Evolutionary conservation across 2,888 invertebrate species (phyloP).

Genomic region (Ellobium chinense): DNA sequence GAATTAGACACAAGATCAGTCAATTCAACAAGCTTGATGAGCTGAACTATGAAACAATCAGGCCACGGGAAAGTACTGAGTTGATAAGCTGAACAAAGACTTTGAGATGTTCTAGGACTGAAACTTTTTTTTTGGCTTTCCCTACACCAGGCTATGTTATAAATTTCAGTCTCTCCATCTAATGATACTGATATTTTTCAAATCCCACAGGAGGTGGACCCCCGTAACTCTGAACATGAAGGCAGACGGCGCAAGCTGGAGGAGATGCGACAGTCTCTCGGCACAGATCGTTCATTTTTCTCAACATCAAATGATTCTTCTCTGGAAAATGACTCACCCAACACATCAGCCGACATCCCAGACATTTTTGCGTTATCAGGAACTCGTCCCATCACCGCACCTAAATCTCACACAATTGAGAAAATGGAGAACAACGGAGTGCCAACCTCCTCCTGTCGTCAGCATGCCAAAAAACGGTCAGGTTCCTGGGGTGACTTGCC

Average conservation of each 20-base stretch:
- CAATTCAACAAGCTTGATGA: no score
- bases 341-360: conserved; percentile 45
- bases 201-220: conserved; percentile 63
- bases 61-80: no score
- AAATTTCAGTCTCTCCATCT: no score
- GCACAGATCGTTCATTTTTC: conserved; percentile 54
- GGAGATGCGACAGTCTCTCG: conserved; percentile 63
- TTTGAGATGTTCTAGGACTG: no score
- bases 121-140: no score
- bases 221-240: conserved; percentile 59
- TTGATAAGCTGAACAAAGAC: no score
- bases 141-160: no score
- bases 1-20: no score
- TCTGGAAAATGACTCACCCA: conserved; percentile 51
- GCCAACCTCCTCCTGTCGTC: conserved; percentile 30
- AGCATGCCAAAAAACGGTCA: conserved; percentile 53
- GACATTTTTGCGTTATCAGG: conserved; percentile 43
- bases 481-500: conserved; percentile 57
- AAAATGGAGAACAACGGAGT: conserved; percentile 53
- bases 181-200: no score
- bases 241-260: conserved; percentile 64
- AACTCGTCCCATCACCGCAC: conserved; percentile 7
- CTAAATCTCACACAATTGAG: conserved; percentile 56
- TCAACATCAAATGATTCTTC: conserved; percentile 52
- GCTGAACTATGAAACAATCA: no score